Conservation (phyloP, 2,888 invertebrate genomes). For the Venustoraphidia nigricollis region DNA sequence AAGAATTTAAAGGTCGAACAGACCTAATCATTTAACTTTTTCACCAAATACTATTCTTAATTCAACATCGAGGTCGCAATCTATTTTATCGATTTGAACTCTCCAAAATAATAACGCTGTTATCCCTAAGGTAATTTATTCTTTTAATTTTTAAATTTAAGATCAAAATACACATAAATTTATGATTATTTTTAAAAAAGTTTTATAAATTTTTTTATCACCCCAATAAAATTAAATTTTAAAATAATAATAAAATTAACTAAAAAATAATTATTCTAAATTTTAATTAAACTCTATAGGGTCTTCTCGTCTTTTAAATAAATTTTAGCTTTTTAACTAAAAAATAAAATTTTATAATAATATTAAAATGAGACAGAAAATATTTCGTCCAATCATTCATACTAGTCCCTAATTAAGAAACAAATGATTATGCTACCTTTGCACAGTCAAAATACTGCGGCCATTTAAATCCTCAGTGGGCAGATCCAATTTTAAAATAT, state of each 20-base stretch:
- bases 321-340: slow-evolving; percentile 51
- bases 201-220: slow-evolving; percentile 42
- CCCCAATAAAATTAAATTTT: slow-evolving; percentile 43
- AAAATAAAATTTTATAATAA: slow-evolving; percentile 36
- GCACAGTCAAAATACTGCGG: slow-evolving; percentile 65
- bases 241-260: slow-evolving; percentile 21
- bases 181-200: slow-evolving; percentile 35
- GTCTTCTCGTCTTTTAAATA: slow-evolving; percentile 59
- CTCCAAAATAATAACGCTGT: slow-evolving; percentile 66
- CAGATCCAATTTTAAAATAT: slow-evolving; percentile 53
- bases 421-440: slow-evolving; percentile 71
- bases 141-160: slow-evolving; percentile 26
- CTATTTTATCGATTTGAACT: slow-evolving; percentile 57
- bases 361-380: slow-evolving; percentile 39
- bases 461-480: slow-evolving; percentile 60
- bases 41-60: too few relatives aligned
- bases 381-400: slow-evolving; percentile 60
- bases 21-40: too few relatives aligned
- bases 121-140: slow-evolving; percentile 40
- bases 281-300: slow-evolving; percentile 53
- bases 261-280: slow-evolving; percentile 23
- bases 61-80: slow-evolving; percentile 79
- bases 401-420: slow-evolving; percentile 64
- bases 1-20: too few relatives aligned
- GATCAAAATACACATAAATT: slow-evolving; percentile 20